Evolutionary conservation across 2,888 invertebrate species (phyloP), one percentile per base, ranked within the genome.

Genomic region (Eumacrocentrus americanus): DNA sequence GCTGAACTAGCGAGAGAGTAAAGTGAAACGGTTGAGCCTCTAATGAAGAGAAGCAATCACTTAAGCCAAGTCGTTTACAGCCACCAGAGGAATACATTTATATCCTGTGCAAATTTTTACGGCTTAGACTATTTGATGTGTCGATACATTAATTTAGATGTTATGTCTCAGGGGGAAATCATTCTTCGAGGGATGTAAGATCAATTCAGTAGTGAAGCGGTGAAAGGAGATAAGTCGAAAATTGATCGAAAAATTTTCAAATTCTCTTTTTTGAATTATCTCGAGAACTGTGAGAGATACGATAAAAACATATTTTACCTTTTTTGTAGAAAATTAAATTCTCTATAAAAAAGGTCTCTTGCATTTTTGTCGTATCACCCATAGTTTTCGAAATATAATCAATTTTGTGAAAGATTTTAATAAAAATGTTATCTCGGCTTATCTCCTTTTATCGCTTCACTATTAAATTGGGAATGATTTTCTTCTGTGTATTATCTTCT

Each of bases 21-120:
- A 51, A 60, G 37, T 35, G 44, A 44, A 29, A 25, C 18, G 50
- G 29, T 53, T 55, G 65, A 60, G 60, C 61, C 65, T 68, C 71
- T 77, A 77, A 78, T 76, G 77, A 78, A 76, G 76, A 77, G 77
- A 78, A 77, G 73, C 78, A 78, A 78, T 78, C 76, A 78, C 78
- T 78, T 78, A 78, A 73, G 69, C 54, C 48, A 56, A 54, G 59
- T 63, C 65, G 64, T 63, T 62, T 58, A 40, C 48, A 18, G 42
- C 55, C 63, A 23, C n/a, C 40, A 23, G 44, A 58, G 44, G 60
- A 62, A 62, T 58, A 62, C 58, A 40, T 57, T 61, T 47, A 55
- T 40, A 11, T 38, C 12, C 23, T 40, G 4, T n/a, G n/a, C n/a
- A n/a, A 25, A 3, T 29, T 22, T 20, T 38, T 20, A 18, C 22